Percentiles rank a stretch among this genome's conserved stretches.
These are phyloP conservation scores for Papilio aristodemus DNA, from an alignment of 1,140 invertebrate genomes.

Conservation along the genomic window DNA sequence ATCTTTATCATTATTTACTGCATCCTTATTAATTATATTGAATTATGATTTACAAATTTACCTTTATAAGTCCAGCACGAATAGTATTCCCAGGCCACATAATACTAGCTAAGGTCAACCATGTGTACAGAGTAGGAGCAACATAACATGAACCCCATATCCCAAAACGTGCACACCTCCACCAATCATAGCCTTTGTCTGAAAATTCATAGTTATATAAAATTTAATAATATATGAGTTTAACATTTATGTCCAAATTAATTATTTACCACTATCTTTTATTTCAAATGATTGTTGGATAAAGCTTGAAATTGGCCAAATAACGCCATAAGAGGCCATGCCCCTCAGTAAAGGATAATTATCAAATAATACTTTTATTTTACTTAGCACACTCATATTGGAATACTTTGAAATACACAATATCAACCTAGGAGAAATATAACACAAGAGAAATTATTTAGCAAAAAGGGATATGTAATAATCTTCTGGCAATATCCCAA, in stretches of 20 bases:
- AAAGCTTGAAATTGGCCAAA: slow-evolving; percentile 73
- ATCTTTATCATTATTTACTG: no score
- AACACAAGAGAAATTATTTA: not conserved
- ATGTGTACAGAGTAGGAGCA: slow-evolving; percentile 70
- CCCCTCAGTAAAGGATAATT: slow-evolving; percentile 70
- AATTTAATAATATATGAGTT: no score
- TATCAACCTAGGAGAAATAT: not conserved
- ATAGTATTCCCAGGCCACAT: slow-evolving; percentile 70
- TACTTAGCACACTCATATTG: slow-evolving; percentile 56
- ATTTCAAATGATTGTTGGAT: slow-evolving; percentile 74
- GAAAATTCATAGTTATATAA: slow-evolving; percentile 24
- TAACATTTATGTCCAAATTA: no score
- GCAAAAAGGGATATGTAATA: slow-evolving; percentile 7
- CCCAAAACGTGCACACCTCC: slow-evolving; percentile 68
- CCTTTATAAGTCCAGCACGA: slow-evolving; percentile 65
- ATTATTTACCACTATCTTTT: slow-evolving; percentile 61
- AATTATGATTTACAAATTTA: slow-evolving; percentile 35
- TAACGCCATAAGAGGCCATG: slow-evolving; percentile 70
- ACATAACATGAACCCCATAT: slow-evolving; percentile 76
- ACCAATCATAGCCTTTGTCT: slow-evolving; percentile 67
- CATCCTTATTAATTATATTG: not conserved
- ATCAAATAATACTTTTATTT: slow-evolving; percentile 53
- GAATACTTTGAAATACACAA: slow-evolving; percentile 15
- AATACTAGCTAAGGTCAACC: slow-evolving; percentile 68
- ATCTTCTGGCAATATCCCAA: slow-evolving; percentile 24